A percentile compares a stretch with the other conserved stretches of the same genome.
Evolutionary conservation across 2,113 vertebrate genomes (phyloP).

Genomic region (Megaleporinus macrocephalus): DNA sequence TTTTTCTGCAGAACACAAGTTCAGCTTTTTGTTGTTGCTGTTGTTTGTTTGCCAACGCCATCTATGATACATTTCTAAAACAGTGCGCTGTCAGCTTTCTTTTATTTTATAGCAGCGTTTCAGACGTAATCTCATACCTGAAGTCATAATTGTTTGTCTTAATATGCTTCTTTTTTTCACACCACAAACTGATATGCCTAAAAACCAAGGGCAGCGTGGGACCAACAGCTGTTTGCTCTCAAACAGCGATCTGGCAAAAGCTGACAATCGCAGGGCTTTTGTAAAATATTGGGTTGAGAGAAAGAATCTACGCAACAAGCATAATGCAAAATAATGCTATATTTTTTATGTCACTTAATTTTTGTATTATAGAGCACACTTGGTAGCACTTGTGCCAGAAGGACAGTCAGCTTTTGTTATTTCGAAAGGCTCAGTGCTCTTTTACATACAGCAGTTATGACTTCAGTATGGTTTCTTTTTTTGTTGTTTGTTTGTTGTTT

Average conservation of each 20-base stretch:
- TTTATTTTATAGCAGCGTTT: not conserved
- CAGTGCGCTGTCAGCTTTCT: not conserved
- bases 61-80: not conserved
- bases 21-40: not conserved
- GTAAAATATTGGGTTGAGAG: not conserved
- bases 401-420: not conserved
- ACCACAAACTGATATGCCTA: not conserved
- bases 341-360: constrained; percentile 32
- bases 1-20: not conserved
- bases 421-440: not conserved
- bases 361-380: constrained; percentile 36
- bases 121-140: not conserved
- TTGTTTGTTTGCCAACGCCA: not conserved
- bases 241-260: constrained; percentile 18
- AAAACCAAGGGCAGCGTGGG: not conserved
- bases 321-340: not conserved
- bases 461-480: constrained; percentile 27
- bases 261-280: constrained; percentile 49
- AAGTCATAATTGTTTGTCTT: constrained; percentile 42
- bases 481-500: not conserved
- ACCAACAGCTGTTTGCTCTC: constrained; percentile 34
- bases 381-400: not conserved
- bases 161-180: not conserved
- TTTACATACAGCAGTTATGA: constrained; percentile 30
- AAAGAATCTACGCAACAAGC: not conserved